These are phyloP conservation scores for Leptinotarsa rubiginosa DNA, from an alignment of 2,888 invertebrate species.

Conservation along the genomic window DNA sequence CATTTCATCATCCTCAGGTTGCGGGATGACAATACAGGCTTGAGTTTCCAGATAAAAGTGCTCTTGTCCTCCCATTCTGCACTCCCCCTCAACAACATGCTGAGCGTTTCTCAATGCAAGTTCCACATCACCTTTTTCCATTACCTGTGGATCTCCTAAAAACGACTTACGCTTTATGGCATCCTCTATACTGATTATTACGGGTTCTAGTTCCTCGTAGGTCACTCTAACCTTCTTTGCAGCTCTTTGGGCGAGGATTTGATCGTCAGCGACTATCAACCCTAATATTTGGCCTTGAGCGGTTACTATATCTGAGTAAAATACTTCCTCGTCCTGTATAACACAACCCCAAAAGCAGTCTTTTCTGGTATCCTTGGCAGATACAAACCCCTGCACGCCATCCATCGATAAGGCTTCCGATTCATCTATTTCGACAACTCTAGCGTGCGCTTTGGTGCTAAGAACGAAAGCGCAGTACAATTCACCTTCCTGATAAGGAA, in stretches of 20 bases:
- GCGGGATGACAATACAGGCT: constrained; percentile 77
- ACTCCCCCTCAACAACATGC: constrained; percentile 82
- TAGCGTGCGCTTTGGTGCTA: constrained; percentile 86
- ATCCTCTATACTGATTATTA: constrained; percentile 89
- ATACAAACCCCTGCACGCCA: constrained; percentile 85
- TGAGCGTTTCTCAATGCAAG: constrained; percentile 76
- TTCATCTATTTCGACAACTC: constrained; percentile 80
- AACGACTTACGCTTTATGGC: constrained; percentile 83
- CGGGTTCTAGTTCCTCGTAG: constrained; percentile 84
- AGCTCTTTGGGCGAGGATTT: constrained; percentile 84
- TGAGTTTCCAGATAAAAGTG: constrained; percentile 97
- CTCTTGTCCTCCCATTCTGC: constrained; percentile 90
- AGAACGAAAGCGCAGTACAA: constrained; percentile 83
- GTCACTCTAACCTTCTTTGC: constrained; percentile 80
- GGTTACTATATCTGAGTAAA: constrained; percentile 80
- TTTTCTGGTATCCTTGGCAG: constrained; percentile 79
- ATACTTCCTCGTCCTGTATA: constrained; percentile 86
- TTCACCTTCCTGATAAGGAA: constrained; percentile 81
- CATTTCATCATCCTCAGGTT: constrained; percentile 84
- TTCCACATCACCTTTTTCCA: constrained; percentile 75
- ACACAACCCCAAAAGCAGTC: constrained; percentile 79
- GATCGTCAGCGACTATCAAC: constrained; percentile 78
- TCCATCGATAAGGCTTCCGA: constrained; percentile 77
- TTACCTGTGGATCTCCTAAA: constrained; percentile 69
- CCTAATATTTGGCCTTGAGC: constrained; percentile 83